Base-by-base conservation (phyloP, 1,140 invertebrate genomes). In the Tigriopus japonicus region DNA sequence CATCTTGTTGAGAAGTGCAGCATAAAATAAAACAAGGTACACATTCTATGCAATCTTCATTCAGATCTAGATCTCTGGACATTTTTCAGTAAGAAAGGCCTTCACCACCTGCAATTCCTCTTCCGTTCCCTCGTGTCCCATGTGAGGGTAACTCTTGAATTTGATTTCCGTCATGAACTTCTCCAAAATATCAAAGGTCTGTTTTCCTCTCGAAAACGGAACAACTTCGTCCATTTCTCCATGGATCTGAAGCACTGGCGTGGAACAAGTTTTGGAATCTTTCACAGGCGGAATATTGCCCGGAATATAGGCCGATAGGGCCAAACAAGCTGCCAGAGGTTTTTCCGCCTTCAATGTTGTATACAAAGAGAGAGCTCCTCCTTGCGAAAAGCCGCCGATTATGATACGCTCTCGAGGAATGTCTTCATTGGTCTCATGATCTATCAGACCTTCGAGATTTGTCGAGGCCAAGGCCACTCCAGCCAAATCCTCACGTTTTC, bases 331-430 rank as follows among this genome's bases (percentile, higher is more conserved):
- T 2, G 53, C 59, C 19, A 52, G 17, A 40, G 45, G 14, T 13
- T 35, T 53, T 14, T 55, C 51, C 1, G 13, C 14, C n/a, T 53
- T 54, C 19, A 61, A 19, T 10, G 40, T 28, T 19, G 14, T n/a
- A 40, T 61, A 24, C 35, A 61, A 35, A 19, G 59, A 49, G 14
- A 61, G 45, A 15, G 51, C 59, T 56, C 43, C 59, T 5, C 59
- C 59, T 42, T 61, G 59, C 12, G 59, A 61, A 15, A 61, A 61
- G 19, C 59, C 59, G 15, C 59, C 59, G 5, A 61, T 23, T 7
- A 61, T 52, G 35, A 61, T 61, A 2, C 45, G 3, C 45, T 53
- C 21, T 6, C 49, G 15, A 15, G 49, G 49, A 2, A 52, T 41
- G 21, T 1, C 45, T 35, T 15, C 40, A n/a, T 41, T 28, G 12